Conservation (phyloP, 2,113 vertebrate species). For the Mus spicilegus region DNA sequence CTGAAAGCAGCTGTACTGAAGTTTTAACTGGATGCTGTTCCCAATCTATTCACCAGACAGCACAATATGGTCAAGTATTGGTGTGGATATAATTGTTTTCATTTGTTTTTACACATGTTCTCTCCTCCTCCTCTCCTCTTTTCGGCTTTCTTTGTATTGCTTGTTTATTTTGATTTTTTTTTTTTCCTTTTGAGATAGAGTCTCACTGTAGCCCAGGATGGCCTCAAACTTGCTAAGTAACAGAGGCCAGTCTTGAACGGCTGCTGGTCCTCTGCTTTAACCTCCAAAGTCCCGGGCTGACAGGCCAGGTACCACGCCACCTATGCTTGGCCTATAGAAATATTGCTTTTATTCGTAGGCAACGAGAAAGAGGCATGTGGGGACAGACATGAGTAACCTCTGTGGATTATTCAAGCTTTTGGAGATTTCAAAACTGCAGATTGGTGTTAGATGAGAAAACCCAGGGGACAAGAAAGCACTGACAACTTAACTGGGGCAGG, state of each 20-base stretch:
- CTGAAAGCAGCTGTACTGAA: background rate
- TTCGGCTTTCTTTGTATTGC: background rate
- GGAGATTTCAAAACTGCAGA: background rate
- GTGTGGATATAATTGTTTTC: background rate
- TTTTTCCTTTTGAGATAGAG: background rate
- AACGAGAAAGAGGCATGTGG: background rate
- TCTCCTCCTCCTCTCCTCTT: background rate
- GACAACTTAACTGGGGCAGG: background rate
- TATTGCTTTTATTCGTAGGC: background rate
- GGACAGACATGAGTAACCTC: background rate
- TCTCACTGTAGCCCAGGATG: background rate
- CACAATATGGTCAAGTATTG: background rate
- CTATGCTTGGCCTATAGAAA: background rate
- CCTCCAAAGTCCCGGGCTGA: background rate
- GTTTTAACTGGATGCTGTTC: background rate
- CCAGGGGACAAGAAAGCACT: slow-evolving; percentile 1
- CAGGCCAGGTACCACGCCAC: background rate
- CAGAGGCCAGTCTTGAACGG: background rate
- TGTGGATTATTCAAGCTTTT: slow-evolving; percentile 30
- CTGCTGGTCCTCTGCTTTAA: background rate
- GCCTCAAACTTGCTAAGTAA: background rate
- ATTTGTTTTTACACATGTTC: background rate
- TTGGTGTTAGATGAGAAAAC: background rate
- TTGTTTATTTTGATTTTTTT: background rate
- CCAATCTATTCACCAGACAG: background rate